Percentiles rank a stretch among this genome's conserved stretches.
Conservation (phyloP, 2,113 vertebrate genomes). For the Vicugna pacos region DNA sequence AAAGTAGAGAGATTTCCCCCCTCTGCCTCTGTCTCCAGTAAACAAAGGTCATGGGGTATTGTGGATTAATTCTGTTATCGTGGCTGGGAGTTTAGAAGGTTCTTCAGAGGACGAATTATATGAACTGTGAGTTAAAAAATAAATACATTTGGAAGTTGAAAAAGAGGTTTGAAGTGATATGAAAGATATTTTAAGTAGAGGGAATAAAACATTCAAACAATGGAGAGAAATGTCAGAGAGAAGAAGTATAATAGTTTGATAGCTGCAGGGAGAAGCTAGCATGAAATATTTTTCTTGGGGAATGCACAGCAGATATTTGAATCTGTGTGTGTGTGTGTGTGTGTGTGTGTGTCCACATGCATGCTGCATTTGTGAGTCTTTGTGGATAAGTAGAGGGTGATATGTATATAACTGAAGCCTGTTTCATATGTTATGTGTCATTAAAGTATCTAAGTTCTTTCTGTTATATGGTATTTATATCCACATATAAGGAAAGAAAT, state of each 20-base stretch:
- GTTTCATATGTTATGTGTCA: neutral
- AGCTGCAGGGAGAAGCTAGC: neutral
- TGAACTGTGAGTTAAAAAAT: neutral
- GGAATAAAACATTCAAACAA: slow-evolving; percentile 10
- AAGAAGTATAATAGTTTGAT: neutral
- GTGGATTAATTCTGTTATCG: slow-evolving; percentile 17
- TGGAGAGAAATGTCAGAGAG: neutral
- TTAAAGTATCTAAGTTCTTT: neutral
- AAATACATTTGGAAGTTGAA: neutral
- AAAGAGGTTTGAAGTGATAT: neutral
- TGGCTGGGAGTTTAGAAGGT: neutral
- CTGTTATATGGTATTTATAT: neutral
- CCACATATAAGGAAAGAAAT: neutral
- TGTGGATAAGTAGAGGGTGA: neutral
- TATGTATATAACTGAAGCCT: neutral
- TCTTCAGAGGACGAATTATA: neutral
- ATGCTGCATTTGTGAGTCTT: neutral
- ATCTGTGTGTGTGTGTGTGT: neutral
- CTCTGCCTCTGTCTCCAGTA: neutral
- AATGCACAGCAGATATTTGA: neutral
- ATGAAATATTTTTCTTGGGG: neutral
- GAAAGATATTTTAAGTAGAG: neutral
- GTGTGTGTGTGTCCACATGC: neutral
- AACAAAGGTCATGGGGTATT: neutral
- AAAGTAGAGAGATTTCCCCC: neutral